phyloP scores from a whole-genome alignment of 2,797 vertebrate genomes.

The Perodicticus potto region DNA sequence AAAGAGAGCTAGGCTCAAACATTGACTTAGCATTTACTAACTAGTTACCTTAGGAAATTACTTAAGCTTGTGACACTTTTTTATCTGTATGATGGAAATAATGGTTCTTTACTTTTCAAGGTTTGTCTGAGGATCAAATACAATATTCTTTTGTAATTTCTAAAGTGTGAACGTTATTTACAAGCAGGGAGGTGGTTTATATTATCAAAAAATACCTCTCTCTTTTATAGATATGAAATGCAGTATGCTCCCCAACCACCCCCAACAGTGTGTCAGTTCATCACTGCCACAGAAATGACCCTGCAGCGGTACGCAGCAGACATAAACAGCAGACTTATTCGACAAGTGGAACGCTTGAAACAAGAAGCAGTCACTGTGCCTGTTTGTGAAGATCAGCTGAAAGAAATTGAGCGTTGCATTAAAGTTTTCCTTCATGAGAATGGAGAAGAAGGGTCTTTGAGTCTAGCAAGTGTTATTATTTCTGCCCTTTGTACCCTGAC shows the following conservation, averaged over 20 bases:
- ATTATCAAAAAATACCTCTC: rapidly evolving
- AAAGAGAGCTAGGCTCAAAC: background rate
- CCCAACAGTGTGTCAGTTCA: constrained; percentile 92
- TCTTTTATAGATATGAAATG: constrained; percentile 92
- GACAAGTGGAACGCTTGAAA: constrained; percentile 96
- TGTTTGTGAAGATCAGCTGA: constrained; percentile 96
- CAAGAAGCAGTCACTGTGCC: constrained; percentile 94
- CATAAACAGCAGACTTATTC: constrained; percentile 93
- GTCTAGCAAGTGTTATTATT: constrained; percentile 95
- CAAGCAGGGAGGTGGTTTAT: background rate
- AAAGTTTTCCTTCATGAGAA: constrained; percentile 96
- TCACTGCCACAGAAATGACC: constrained; percentile 94
- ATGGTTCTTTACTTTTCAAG: background rate
- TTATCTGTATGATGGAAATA: background rate
- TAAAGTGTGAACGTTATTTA: background rate
- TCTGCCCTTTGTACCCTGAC: constrained; percentile 97
- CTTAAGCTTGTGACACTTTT: constrained; percentile 15
- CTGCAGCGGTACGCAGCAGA: constrained; percentile 95
- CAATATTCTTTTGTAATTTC: background rate
- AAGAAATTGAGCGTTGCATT: constrained; percentile 98
- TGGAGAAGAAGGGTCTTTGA: constrained; percentile 94
- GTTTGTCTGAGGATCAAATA: background rate
- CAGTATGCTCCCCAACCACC: constrained; percentile 95
- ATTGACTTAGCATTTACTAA: background rate
- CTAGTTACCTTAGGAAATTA: background rate